Evolutionary conservation across 1,140 invertebrate genomes (phyloP), one percentile per base, ranked within the genome.

Genomic region (Neodiprion fabricii): DNA sequence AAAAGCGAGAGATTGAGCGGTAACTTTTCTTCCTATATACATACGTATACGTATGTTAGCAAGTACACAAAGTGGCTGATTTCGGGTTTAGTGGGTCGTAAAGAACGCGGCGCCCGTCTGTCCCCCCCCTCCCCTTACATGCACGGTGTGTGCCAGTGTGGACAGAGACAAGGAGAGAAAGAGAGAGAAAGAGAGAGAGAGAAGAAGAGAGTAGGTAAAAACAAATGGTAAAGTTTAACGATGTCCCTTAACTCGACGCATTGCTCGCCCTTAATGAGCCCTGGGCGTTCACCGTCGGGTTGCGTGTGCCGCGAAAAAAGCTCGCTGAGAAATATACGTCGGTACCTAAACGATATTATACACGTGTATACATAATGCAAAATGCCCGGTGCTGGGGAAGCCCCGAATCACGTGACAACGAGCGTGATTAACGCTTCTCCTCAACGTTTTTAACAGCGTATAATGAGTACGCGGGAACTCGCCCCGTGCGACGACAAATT

Each of bases 11-110:
- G 8, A 61, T 61, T 61, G 53, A 61, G 53, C 53, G 53, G 53
- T 61, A 61, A 61, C 53, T 61, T 61, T 61, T 61, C 53, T 12
- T 61, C 53, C n/a, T 61, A 40, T 40, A 40, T 40, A 40, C 28
- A 40, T 40, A 2, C 28, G 28, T 40, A 40, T 40, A 40, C 28
- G 28, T 40, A 61, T 61, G 53, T 61, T 8, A 17, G 53, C 53
- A 61, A 61, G 53, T 61, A 61, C 11, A 61, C 53, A 61, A 61
- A 61, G 53, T 61, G 53, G 53, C 53, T 61, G 53, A 61, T 61
- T 61, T 61, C 53, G 8, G 53, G 53, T 61, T 61, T 61, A 61
- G 53, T 61, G 53, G 53, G 11, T 61, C 53, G 53, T 61, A 61
- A 61, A 61, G 28, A 40, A 9, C 53, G 53, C 3, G 53, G 11